Conservation (phyloP, 2,113 vertebrate species). For the Charina bottae region DNA sequence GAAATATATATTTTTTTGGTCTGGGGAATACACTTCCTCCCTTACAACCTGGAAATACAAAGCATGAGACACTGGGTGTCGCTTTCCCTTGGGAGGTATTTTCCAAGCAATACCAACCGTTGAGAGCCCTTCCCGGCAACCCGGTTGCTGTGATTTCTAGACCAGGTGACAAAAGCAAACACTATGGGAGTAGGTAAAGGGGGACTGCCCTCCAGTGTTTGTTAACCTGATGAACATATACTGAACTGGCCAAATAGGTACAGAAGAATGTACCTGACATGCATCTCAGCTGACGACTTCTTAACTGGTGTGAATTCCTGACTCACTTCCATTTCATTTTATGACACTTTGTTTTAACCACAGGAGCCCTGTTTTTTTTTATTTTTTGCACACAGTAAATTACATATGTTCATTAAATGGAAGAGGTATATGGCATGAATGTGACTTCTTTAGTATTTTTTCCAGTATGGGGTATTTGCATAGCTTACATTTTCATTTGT, state of each 20-base stretch:
- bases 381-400: not conserved
- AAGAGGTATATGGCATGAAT: not conserved
- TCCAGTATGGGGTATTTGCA: not conserved
- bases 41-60: not conserved
- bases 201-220: not conserved
- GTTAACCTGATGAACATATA: not conserved
- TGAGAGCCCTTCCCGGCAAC: conserved; percentile 5
- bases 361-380: not conserved
- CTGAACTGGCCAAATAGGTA: not conserved
- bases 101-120: conserved; percentile 11
- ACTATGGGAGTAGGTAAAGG: not conserved
- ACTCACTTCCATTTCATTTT: not conserved
- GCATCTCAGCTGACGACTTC: not conserved
- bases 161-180: not conserved
- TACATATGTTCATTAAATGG: not conserved
- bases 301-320: not conserved
- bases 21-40: not conserved
- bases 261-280: not conserved
- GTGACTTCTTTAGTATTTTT: not conserved
- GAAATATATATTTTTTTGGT: not conserved
- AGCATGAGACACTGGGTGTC: not conserved
- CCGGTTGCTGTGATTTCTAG: not conserved
- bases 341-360: not conserved
- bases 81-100: not conserved
- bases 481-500: conserved; percentile 1